Percentiles rank a stretch among this genome's conserved stretches.
These are phyloP conservation scores for Platycheirus albimanus DNA, from an alignment of 2,888 invertebrate genomes.

Conservation along the genomic window DNA sequence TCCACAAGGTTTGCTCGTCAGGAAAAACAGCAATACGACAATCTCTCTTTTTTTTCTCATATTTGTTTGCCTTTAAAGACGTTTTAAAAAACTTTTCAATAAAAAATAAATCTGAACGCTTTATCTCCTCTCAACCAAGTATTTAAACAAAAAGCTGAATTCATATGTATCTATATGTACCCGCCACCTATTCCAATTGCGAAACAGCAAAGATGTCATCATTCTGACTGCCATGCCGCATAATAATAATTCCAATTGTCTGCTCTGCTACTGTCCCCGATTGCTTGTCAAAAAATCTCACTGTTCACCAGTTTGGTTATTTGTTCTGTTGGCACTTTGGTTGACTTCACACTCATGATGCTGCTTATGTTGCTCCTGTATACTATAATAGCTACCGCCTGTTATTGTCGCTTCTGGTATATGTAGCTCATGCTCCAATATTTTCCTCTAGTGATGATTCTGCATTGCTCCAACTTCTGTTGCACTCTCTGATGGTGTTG, in stretches of 20 bases:
- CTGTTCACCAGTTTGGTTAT: constrained; percentile 65
- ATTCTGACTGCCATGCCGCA: constrained; percentile 47
- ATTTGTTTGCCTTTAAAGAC: no score
- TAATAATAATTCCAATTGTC: constrained; percentile 71
- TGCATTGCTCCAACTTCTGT: constrained; percentile 30
- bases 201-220: constrained; percentile 44
- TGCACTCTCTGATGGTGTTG: constrained; percentile 18
- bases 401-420: constrained; percentile 53
- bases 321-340: constrained; percentile 67
- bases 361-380: not conserved
- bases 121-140: no score
- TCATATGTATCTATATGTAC: not conserved
- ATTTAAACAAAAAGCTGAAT: no score
- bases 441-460: constrained; percentile 15
- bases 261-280: constrained; percentile 66
- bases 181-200: not conserved
- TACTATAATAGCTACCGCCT: not conserved
- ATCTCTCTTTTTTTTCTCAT: no score
- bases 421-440: constrained; percentile 29
- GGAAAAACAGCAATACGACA: no score
- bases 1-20: no score
- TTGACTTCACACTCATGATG: constrained; percentile 31
- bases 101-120: no score
- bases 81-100: no score
- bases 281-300: constrained; percentile 73